Evolutionary conservation across 37 sponge, comb jelly and placozoan species (phyloP), one percentile per base, ranked within the genome.

Genomic region (Chondrosia reniformis): DNA sequence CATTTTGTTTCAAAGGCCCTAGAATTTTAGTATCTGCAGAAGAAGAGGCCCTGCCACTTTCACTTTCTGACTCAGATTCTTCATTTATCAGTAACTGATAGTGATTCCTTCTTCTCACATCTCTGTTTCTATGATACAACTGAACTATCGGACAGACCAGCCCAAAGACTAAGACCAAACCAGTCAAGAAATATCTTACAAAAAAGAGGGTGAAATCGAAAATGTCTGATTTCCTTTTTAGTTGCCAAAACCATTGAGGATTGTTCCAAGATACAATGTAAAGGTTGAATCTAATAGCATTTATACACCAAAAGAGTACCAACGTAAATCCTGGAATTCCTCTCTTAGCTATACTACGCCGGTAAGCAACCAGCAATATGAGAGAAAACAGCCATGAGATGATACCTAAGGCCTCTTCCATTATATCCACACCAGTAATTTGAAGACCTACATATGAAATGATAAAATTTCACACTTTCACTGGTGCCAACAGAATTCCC

Each of bases 201-300:
- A 62, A 13, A 40, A 65, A 91, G 1, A 87, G 45, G 0, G 55
- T 39, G 31, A 91, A 58, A 34, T 91, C 88, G 45, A 81, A 31
- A 17, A 87, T 74, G 57, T 84, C 92, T 0, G 40, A 33, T 1
- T n/a, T 56, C 22, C 46, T 46, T 13, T 61, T 1, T 34, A 81
- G 59, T 3, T 37, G 24, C 92, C 92, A 91, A 88, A 88, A 91
- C 92, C 92, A 91, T 27, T 77, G 63, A 0, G 78, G 55, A 37
- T 79, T 81, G 38, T 43, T 46, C 76, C 76, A 87, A 0, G 84
- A 84, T 9, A 81, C 69, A 5, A 91, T n/a, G 25, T 80, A 34
- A 19, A 87, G 55, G 22, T 72, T 46, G 40, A 86, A 57, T 76
- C 85, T 78, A 30, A 91, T 22, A 12, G 58, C 63, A 13, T 31